Conservation (phyloP, 1,140 invertebrate genomes). For the Drosophila pruinosa region DNA sequence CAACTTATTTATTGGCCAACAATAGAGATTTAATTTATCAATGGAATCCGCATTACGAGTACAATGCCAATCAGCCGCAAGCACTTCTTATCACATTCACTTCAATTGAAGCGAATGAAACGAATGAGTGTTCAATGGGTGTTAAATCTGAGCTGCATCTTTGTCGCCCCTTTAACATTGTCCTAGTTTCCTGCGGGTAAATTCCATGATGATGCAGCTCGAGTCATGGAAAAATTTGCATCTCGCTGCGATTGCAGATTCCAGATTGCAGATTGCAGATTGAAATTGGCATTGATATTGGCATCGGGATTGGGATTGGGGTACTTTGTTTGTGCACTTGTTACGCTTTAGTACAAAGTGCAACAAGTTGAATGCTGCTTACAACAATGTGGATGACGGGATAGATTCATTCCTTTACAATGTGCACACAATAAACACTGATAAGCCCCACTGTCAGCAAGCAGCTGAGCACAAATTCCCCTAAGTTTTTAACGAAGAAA, state of each 20-base stretch:
- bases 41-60: conserved; percentile 17
- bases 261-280: neutral
- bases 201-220: conserved; percentile 50
- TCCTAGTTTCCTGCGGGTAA: conserved; percentile 49
- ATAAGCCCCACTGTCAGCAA: neutral
- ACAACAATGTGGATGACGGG: neutral
- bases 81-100: conserved; percentile 29
- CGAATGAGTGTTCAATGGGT: neutral
- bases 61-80: neutral
- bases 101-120: neutral
- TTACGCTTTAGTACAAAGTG: conserved; percentile 57
- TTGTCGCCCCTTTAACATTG: conserved; percentile 30
- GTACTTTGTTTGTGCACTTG: conserved; percentile 33
- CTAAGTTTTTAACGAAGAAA: neutral
- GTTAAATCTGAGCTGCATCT: conserved; percentile 11
- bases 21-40: conserved; percentile 13
- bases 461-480: neutral
- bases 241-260: conserved; percentile 1
- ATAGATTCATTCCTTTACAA: neutral
- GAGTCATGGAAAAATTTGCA: conserved; percentile 36
- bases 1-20: neutral
- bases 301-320: neutral
- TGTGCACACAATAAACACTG: neutral
- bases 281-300: neutral
- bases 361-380: conserved; percentile 19